Percentiles rank a stretch among this genome's conserved stretches.
phyloP scores from a whole-genome alignment of 2,113 vertebrate genomes.

The Pagrus major region DNA sequence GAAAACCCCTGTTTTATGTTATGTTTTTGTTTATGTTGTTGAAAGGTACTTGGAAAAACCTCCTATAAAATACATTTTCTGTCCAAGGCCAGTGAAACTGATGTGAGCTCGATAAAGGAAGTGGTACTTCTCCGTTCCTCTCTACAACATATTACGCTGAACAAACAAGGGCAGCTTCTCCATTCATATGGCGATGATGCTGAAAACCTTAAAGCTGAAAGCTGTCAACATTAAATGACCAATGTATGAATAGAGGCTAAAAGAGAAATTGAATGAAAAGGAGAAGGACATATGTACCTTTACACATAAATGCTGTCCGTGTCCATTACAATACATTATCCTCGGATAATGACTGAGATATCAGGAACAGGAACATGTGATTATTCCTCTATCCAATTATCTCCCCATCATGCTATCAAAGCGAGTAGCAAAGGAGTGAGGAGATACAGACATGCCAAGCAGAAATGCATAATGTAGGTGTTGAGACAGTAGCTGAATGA shows the following conservation, averaged over 20 bases:
- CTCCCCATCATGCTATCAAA: not conserved
- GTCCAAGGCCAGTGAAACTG: not conserved
- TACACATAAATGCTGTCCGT: not conserved
- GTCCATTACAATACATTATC: not conserved
- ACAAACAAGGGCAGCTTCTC: not conserved
- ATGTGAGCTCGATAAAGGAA: not conserved
- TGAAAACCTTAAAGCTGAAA: not conserved
- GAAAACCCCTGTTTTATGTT: not conserved
- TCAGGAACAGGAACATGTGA: not conserved
- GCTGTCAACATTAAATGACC: not conserved
- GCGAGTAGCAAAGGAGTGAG: not conserved
- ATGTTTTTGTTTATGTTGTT: not conserved
- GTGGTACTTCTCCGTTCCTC: not conserved
- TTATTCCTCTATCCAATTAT: not conserved
- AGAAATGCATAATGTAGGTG: not conserved
- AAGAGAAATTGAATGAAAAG: not conserved
- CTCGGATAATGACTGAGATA: not conserved
- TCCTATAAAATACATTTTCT: not conserved
- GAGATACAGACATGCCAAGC: not conserved
- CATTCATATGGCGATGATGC: not conserved
- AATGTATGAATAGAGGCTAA: too few relatives aligned
- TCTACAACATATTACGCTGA: not conserved
- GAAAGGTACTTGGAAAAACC: not conserved
- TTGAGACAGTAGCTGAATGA: slow-evolving; percentile 23
- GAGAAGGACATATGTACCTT: not conserved